Base-by-base conservation (phyloP, 2,888 invertebrate genomes). In the Pyrocoelia pectoralis region DNA sequence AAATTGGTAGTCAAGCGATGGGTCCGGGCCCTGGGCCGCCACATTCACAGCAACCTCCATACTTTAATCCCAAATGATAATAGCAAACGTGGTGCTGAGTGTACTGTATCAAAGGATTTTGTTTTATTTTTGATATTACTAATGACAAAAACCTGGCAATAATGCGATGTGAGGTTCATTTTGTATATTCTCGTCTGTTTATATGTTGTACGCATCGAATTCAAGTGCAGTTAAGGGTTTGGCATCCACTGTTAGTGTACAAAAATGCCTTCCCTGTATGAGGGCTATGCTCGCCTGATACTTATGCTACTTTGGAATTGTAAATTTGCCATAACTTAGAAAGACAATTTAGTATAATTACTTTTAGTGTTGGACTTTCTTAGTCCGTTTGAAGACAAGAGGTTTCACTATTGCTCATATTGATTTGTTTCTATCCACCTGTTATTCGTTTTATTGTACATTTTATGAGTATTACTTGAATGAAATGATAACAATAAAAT, bases 11-110 rank as follows among this genome's bases (percentile, higher is more conserved):
- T 59, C 80, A 79, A 69, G 73, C 76, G 28, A 81, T 80, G 78
- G 81, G 80, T 4, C 80, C 80, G 24, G 84, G 83, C 50, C 83
- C 84, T 18, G 84, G 84, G 52, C 84, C 84, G 15, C 81, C 80
- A 46, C 75, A 74, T 53, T 73, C 83, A 79, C 80, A 80, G 72
- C 81, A 80, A 79, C 82, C 76, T 77, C 82, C 80, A 18, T 81
- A 81, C 70, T 81, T 81, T 73, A 81, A 81, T 75, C 80, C 81
- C 65, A 81, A 81, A 80, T 76, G 74, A 75, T 33, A 33, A 33
- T 79, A 79, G 77, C 78, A 74, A 75, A 74, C 73, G 74, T 79
- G 79, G 78, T 79, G 79, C 79, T 80, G 78, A 78, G 74, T 76
- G 77, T 74, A 72, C 14, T 76, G 77, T 75, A 64, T 74, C 75